Conservation (phyloP, 64 coral and sea anemone species). For the Exaiptasia diaphana region DNA sequence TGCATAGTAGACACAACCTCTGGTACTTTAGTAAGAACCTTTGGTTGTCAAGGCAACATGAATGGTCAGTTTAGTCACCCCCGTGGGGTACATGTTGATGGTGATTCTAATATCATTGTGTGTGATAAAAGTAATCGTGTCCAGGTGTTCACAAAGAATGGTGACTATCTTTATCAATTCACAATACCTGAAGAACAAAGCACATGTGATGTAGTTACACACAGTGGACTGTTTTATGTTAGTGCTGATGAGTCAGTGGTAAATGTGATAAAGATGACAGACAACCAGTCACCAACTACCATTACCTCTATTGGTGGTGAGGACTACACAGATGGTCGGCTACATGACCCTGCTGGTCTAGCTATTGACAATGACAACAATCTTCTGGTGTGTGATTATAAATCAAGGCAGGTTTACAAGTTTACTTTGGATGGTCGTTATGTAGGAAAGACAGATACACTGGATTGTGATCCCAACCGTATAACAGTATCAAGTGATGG, state of each 20-base stretch:
- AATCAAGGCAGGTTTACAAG: not conserved
- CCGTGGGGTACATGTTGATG: slow-evolving; percentile 25
- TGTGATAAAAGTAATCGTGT: slow-evolving; percentile 1
- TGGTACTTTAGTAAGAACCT: slow-evolving; percentile 16
- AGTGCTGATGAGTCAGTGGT: not conserved
- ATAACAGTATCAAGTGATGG: not conserved
- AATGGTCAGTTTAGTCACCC: slow-evolving; percentile 31
- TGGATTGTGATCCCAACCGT: not conserved
- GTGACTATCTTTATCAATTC: not conserved
- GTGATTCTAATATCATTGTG: slow-evolving; percentile 34
- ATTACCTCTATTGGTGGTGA: not conserved
- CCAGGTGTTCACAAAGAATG: slow-evolving; percentile 34
- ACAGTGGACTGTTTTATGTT: not conserved
- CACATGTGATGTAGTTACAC: not conserved
- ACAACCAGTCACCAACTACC: not conserved
- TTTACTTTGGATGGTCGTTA: slow-evolving; percentile 12
- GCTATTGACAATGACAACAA: slow-evolving; percentile 28
- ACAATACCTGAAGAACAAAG: not conserved
- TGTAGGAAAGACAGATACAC: not conserved
- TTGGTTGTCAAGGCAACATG: slow-evolving; percentile 15
- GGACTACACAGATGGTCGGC: not conserved
- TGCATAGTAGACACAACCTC: slow-evolving; percentile 25
- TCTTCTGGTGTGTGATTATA: slow-evolving; percentile 4
- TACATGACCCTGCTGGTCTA: slow-evolving; percentile 3
- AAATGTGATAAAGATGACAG: not conserved